phyloP scores from a whole-genome alignment of 1,140 invertebrate species.

The Chionoecetes opilio region DNA sequence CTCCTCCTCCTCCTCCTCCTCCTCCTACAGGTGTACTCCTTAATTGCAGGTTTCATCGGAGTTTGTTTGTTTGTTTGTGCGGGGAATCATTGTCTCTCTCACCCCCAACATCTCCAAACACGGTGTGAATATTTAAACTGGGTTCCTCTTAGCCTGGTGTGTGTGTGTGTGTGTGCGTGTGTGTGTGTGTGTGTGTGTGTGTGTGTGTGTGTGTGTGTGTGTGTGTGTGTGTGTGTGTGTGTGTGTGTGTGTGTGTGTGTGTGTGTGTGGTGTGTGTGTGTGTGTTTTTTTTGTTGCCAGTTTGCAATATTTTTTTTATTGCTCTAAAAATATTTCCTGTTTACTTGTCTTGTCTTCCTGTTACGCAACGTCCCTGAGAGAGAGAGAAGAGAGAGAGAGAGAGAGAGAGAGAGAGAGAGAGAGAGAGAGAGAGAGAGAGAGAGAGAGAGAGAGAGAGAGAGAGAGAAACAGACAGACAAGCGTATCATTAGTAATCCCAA shows the following conservation, averaged over 20 bases:
- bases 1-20: neutral
- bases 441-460: neutral
- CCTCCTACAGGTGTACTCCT: slow-evolving; percentile 1
- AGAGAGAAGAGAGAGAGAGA: too few species aligned
- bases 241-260: neutral
- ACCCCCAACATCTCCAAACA: neutral
- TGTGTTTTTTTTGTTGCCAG: too few species aligned
- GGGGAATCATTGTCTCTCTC: neutral
- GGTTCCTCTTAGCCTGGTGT: neutral
- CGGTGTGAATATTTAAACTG: neutral
- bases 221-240: slow-evolving; percentile 27
- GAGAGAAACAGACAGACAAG: neutral
- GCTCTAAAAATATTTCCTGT: neutral
- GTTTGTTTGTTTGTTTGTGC: neutral
- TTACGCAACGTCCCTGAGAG: neutral
- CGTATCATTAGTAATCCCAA: neutral
- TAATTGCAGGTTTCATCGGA: neutral
- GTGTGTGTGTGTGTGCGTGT: slow-evolving; percentile 25
- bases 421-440: neutral
- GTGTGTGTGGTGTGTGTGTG: neutral
- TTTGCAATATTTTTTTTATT: too few species aligned
- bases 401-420: too few species aligned
- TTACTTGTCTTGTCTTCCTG: too few species aligned
- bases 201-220: slow-evolving; percentile 27
- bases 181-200: slow-evolving; percentile 17